Percentiles rank a stretch among this genome's conserved stretches.
Conservation (phyloP, 2,888 invertebrate genomes). For the Lordiphosa andalusiaca region DNA sequence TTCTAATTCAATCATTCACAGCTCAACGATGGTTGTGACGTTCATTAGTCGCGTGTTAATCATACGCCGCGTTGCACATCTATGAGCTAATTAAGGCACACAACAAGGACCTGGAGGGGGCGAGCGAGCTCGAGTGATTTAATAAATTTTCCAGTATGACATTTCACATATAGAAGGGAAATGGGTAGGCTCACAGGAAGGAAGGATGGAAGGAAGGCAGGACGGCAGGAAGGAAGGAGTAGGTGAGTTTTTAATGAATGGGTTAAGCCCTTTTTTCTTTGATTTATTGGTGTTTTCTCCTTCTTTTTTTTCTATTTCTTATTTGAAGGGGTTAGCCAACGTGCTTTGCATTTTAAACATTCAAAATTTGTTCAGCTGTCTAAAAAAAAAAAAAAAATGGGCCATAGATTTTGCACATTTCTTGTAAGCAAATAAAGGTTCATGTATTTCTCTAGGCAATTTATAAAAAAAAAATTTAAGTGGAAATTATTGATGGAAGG, state of each 20-base stretch:
- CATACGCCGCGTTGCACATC: constrained; percentile 64
- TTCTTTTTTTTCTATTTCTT: too few relatives aligned
- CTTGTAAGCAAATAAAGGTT: too few relatives aligned
- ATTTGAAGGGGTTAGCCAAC: too few relatives aligned
- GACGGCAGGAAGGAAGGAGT: neutral
- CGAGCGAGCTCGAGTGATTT: constrained; percentile 25
- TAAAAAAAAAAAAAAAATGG: too few relatives aligned
- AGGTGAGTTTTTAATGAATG: constrained; percentile 21
- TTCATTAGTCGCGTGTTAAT: constrained; percentile 73
- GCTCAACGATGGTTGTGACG: constrained; percentile 44
- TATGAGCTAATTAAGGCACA: constrained; percentile 37
- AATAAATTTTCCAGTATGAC: constrained; percentile 28
- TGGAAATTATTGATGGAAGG: too few relatives aligned
- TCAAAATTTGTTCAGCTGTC: too few relatives aligned
- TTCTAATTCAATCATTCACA: constrained; percentile 69
- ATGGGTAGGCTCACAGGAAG: neutral
- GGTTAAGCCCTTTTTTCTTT: constrained; percentile 25
- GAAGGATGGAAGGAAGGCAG: too few relatives aligned
- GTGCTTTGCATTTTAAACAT: too few relatives aligned
- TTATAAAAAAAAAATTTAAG: too few relatives aligned
- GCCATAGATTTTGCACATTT: too few relatives aligned
- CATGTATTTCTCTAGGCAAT: too few relatives aligned
- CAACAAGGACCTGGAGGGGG: neutral
- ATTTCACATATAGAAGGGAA: constrained; percentile 10
- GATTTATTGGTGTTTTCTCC: constrained; percentile 47